Evolutionary conservation across 1,140 invertebrate genomes (phyloP), one percentile per base, ranked within the genome.

Genomic region (Oreohelix idahoensis): DNA sequence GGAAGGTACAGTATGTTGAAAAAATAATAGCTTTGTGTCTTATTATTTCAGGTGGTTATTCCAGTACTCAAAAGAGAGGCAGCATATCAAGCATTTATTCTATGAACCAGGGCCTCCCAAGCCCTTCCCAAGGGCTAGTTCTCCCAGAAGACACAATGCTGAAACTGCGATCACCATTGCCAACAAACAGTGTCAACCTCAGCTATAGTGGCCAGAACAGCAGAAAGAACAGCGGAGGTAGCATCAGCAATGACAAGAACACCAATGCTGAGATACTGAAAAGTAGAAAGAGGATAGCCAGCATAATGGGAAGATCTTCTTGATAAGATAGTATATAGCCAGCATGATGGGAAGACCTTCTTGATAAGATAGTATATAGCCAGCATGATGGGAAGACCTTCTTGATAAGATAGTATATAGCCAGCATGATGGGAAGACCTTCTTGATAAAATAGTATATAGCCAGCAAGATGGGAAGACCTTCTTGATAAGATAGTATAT

Each of bases 231-330:
- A 71, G 69, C 26, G 58, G 38, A 13, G 35, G 51, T 8, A 45
- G 58, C 26, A 39, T 51, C n/a, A n/a, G 2, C 29, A 58, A n/a
- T 32, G 79, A 80, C 5, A 82, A 39, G n/a, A 58, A n/a, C 17
- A 75, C 5, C 13, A 49, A 75, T 45, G 71, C 70, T 35, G 35
- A 75, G 51, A 32, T 82, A 0, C 11, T 51, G 35, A 66, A 82
- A 23, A 82, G 35, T 39, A 69, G 80, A 23, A 74, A 58, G 36
- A 74, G 80, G 35, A 82, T 82, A 26, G 70, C 71, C 1, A 73
- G 73, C n/a, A 38, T 82, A 26, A 58, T 82, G 71, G 80, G 80
- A 29, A 51, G 80, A 49, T 26, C 0, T 11, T 58, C 53, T 4
- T 58, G 26, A 58, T 58, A 15, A n/a, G n/a, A n/a, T n/a, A n/a